A percentile compares a stretch with the other conserved stretches of the same genome.
Conservation (phyloP, 1,140 invertebrate species). For the Lepidurus packardi region DNA sequence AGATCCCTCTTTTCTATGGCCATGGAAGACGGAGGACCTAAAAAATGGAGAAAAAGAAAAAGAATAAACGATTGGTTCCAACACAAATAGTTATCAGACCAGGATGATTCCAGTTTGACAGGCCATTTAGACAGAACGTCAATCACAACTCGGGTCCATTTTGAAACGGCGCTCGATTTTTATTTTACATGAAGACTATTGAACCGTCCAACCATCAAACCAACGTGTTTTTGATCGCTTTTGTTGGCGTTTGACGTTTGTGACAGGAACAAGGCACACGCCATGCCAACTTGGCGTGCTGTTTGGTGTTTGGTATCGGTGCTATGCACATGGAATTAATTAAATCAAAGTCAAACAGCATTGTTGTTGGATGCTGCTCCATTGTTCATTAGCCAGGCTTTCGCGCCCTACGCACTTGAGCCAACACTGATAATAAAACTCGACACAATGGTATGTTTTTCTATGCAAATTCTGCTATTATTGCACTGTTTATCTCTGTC, state of each 20-base stretch:
- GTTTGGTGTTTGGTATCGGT: neutral
- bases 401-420: too few species aligned
- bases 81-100: neutral
- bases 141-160: neutral
- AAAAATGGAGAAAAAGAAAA: neutral
- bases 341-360: too few species aligned
- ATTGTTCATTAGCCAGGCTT: too few species aligned
- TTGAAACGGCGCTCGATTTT: too few species aligned
- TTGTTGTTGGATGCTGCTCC: too few species aligned
- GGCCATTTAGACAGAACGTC: neutral
- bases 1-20: neutral
- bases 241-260: neutral
- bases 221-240: neutral
- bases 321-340: too few species aligned
- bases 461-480: too few species aligned
- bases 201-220: neutral
- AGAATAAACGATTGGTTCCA: neutral
- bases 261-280: neutral
- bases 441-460: too few species aligned
- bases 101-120: constrained; percentile 10
- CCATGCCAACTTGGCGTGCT: neutral
- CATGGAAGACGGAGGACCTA: neutral
- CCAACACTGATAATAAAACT: too few species aligned
- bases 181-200: neutral
- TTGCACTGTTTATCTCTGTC: too few species aligned